Base-by-base conservation (phyloP, 2,113 vertebrate species). In the Accipiter cooperii region DNA sequence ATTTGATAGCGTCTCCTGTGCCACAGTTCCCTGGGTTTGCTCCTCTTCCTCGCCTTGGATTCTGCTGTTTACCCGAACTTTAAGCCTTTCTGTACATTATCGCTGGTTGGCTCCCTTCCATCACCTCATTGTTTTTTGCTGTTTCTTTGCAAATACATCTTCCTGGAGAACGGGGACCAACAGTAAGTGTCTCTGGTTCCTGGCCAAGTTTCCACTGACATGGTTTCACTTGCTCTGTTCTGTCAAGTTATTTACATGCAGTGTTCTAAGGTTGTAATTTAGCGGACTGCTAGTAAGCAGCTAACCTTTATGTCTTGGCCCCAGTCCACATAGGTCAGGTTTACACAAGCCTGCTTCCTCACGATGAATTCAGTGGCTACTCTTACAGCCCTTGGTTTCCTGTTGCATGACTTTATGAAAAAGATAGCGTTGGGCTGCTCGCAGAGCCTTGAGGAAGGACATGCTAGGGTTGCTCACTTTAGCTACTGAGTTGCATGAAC, bases 381-480 rank as follows among this genome's bases (percentile, higher is more conserved):
- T 85, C 19, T 11, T 55, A 0, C 17, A 84, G 76, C 38, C 6
- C 5, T 36, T 49, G 44, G 31, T 68, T 79, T 94, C 54, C 21
- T 63, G 5, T 66, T 90, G 21, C 25, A 33, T 2, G 8, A 1
- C 22, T 51, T 40, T 2, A 38, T 10, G 51, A 4, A 26, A n/a
- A 47, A 36, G 14, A 1, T 2, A 4, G 7, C 0, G 0, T 64
- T 64, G 2, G 0, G 8, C 36, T 33, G 63, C 17, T 54, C 17
- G 31, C 17, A 46, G 14, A 71, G 40, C 14, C 40, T 21, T 10
- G 2, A 22, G 17, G 31, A 10, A 8, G 26, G 38, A 29, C 13
- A 10, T 0, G 0, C 1, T 34, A 4, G 3, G 1, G 0, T 52
- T 5, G 5, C 7, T 46, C 4, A 2, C 6, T 78, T 63, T 2